Conservation (phyloP, 2,888 invertebrate genomes). For the Clitarchus hookeri region DNA sequence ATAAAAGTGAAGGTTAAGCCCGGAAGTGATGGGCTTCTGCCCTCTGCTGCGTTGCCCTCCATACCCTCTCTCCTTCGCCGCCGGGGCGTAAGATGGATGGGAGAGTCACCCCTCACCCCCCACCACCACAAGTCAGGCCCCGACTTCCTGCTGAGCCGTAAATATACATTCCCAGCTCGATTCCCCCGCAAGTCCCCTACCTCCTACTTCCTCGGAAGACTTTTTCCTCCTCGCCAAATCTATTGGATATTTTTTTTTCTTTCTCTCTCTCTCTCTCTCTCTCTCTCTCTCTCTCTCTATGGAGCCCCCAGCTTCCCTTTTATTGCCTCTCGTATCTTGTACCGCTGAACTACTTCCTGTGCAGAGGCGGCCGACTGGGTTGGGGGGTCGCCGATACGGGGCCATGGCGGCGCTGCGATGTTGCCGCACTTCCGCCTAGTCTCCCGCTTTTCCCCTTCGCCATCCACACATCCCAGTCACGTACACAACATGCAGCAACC, state of each 20-base stretch:
- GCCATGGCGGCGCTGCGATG: neutral
- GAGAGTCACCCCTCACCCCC: neutral
- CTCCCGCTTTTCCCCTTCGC: too few species aligned
- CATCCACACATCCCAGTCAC: too few species aligned
- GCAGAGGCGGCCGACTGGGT: neutral
- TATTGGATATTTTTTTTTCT: constrained; percentile 18
- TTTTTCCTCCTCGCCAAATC: constrained; percentile 18
- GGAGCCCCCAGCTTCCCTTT: neutral
- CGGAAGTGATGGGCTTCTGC: constrained; percentile 2
- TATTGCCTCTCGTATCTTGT: constrained; percentile 14
- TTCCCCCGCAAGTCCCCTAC: neutral
- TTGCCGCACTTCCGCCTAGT: neutral
- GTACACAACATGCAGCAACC: too few species aligned
- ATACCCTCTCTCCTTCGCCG: neutral
- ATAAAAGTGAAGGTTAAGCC: constrained; percentile 24
- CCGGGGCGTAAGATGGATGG: neutral
- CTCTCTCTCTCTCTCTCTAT: too few species aligned
- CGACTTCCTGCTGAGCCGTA: constrained; percentile 16
- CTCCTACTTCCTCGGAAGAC: neutral
- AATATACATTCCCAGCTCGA: constrained; percentile 21
- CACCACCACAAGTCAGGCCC: neutral
- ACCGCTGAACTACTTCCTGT: constrained; percentile 14
- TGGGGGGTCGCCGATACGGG: neutral
- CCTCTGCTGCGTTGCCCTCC: neutral
- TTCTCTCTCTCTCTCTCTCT: neutral